Evolutionary conservation across 2,797 vertebrate genomes (phyloP).

Genomic region (Phrynocephalus vlangalii): DNA sequence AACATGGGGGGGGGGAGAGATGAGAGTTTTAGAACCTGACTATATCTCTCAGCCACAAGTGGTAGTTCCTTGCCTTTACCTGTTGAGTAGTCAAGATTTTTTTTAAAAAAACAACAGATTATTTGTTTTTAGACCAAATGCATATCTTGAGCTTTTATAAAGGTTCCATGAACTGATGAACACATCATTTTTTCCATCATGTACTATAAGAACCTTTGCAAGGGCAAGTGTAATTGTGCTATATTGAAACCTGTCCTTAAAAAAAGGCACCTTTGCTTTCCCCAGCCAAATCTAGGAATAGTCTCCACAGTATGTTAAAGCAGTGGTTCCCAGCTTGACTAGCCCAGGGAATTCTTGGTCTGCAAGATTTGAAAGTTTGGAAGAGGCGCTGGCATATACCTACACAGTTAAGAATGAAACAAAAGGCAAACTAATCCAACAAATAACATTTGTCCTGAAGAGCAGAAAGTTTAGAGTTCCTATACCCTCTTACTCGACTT

Average conservation of each 20-base stretch:
- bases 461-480: no score
- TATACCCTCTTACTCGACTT: no score
- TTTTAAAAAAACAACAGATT: neutral
- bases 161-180: neutral
- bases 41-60: accelerated
- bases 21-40: neutral
- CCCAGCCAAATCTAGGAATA: neutral
- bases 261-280: neutral
- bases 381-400: no score
- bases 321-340: no score
- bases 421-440: no score
- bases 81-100: neutral
- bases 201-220: neutral
- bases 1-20: neutral
- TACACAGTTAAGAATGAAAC: no score
- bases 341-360: no score
- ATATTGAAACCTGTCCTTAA: neutral
- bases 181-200: neutral
- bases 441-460: no score
- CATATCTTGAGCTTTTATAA: neutral
- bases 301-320: neutral
- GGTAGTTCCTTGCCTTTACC: no score
- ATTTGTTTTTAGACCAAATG: neutral
- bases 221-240: accelerated
- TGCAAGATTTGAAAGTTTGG: no score